Conservation (phyloP, 92 coral and sea anemone genomes). For the Palythoa grandis region DNA sequence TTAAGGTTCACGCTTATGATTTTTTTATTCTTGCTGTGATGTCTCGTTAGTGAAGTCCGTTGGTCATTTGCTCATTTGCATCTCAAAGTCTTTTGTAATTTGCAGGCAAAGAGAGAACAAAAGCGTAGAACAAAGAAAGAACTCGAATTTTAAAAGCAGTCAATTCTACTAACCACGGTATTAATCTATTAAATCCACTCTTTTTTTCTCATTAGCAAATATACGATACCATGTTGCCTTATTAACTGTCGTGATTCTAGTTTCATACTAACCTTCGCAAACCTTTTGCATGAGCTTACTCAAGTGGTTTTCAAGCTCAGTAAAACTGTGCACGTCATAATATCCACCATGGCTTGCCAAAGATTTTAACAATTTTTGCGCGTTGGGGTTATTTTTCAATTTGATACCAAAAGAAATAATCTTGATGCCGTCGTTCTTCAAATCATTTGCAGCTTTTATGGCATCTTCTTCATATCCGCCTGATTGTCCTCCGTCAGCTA, state of each 20-base stretch:
- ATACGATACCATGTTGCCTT: not conserved
- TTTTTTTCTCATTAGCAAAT: not conserved
- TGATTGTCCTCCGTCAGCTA: not conserved
- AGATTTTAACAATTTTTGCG: not conserved
- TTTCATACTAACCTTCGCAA: not conserved
- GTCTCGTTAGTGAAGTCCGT: too few relatives aligned
- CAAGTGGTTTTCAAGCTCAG: not conserved
- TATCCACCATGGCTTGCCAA: conserved; percentile 10
- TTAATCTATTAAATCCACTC: too few relatives aligned
- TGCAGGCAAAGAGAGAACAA: too few relatives aligned
- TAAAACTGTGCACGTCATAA: not conserved
- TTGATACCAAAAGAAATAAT: not conserved
- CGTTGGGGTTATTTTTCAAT: not conserved
- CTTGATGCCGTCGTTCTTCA: not conserved
- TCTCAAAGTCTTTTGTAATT: too few relatives aligned
- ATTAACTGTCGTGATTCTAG: not conserved
- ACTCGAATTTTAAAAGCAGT: too few relatives aligned
- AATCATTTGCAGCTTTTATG: not conserved
- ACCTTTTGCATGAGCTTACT: not conserved
- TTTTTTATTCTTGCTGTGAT: too few relatives aligned
- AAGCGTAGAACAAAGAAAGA: too few relatives aligned
- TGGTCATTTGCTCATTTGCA: too few relatives aligned
- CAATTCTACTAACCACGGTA: too few relatives aligned
- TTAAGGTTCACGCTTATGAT: too few relatives aligned
- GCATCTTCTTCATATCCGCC: not conserved